Evolutionary conservation across 92 coral and sea anemone genomes (phyloP), one percentile per base, ranked within the genome.

Genomic region (Plumapathes pennacea): DNA sequence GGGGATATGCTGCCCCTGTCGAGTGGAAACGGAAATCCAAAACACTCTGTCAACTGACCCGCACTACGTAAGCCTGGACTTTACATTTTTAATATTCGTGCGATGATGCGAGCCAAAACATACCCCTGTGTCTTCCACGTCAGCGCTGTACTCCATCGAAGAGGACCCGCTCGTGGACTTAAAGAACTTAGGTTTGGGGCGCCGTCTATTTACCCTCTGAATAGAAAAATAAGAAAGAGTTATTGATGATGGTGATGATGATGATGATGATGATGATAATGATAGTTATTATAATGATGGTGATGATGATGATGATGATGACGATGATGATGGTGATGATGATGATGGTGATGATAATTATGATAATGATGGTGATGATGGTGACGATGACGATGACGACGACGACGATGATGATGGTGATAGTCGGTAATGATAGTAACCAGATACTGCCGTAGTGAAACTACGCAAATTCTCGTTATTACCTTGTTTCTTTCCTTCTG

Each of bases 101-200:
- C 27, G 7, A 5, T n/a, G n/a, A n/a, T n/a, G n/a, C n/a, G n/a
- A 34, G n/a, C 13, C 40, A n/a, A 21, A n/a, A 60, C 68, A 15
- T 61, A 82, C 89, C 80, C 85, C 97, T 4, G 83, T 82, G 38
- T 90, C 97, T 37, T 92, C 98, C 0, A 82, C 96, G 57, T 92
- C 98, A 48, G 98, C 98, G 39, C 98, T 92, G 72, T 92, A 92
- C 62, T 92, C 98, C 57, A 92, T 84, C 10, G 98, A 92, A 0
- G 98, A 92, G 11, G 98, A 92, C 25, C 98, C 98, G 64, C 98
- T 92, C 25, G 95, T 88, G 10, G 90, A 89, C 46, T 85, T 88
- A 43, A 92, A 76, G 46, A 89, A 88, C 81, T 92, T 92, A 17
- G 96, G 83, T 49, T 92, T 92, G 3, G 92, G 88, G 29, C 90